Evolutionary conservation across 2,888 invertebrate species (phyloP), one percentile per base, ranked within the genome.

Genomic region (Philonicus albiceps): DNA sequence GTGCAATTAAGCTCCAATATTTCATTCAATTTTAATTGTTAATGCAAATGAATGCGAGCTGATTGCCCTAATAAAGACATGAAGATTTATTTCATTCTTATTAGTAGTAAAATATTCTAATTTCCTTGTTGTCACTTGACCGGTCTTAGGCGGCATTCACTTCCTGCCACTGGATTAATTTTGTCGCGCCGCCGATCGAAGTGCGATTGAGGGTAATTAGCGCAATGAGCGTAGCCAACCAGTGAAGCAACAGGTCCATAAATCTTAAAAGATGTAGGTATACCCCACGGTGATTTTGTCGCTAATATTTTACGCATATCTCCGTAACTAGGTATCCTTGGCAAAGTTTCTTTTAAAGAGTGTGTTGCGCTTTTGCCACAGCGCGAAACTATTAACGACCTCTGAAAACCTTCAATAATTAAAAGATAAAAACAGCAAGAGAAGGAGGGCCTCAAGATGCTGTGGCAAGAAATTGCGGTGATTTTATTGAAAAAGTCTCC

Each of bases 311-410:
- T 87, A 87, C 37, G 74, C 3, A 22, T 49, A 78, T 43, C 34
- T 74, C 84, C 85, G 85, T 86, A 87, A 85, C 74, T 85, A 81
- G 87, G 87, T 87, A 87, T 87, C 87, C 87, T 87, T 87, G 87
- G 87, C 87, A 86, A 87, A 86, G 86, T 87, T 87, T 64, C 81
- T 64, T 64, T 55, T n/a, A 55, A 64, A 55, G 34, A 53, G 19
- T 74, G 11, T 55, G 64, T 64, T 81, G 53, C 81, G 22, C 55
- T 30, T 81, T 34, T 55, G 11, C 34, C 11, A 22, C 55, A 55
- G 8, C 19, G 55, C 43, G 3, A 16, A 31, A 81, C 53, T 64
- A 16, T 11, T 3, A 13, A 7, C 27, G 64, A 30, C 64, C 55
- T 22, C 55, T 34, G 49, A 34, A 31, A 64, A 81, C 81, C 81